Base-by-base conservation (phyloP, 2,113 vertebrate species). In the Columbina picui region DNA sequence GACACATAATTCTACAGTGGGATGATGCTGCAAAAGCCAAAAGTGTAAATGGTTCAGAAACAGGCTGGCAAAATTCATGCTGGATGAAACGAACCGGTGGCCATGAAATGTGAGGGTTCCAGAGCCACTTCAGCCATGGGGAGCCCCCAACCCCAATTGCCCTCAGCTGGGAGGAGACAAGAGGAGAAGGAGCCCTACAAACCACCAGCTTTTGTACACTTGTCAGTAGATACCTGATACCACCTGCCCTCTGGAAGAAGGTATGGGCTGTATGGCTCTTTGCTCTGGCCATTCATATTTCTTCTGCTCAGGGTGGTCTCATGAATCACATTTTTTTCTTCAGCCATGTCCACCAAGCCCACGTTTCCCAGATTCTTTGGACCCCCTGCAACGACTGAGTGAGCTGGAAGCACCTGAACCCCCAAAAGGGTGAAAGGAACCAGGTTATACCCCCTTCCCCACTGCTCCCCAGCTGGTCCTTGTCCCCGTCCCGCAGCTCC, bases 111-210 rank as follows among this genome's bases (percentile, higher is more conserved):
- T 18, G 38, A 27, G 17, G 70, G 41, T 29, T n/a, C 41, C 41
- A 23, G 36, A 52, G 30, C 38, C 14, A 5, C 49, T 49, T 56
- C 34, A 64, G 63, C 55, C 36, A 4, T 1, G 10, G 55, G 38
- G 29, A 34, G 8, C 4, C 34, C 26, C 20, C 25, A 56, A 1
- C 7, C 32, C 21, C 0, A 0, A 6, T 0, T 38, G 32, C 18
- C 56, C 30, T 43, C 47, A 65, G 1, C 25, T 30, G 29, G 50
- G 67, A 71, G 29, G 29, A 47, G 39, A 14, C 6, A 34, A 45
- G 20, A 39, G 71, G 25, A 67, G 29, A 65, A 53, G 43, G 22
- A 86, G 11, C 39, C 6, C 49, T 18, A 10, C 27, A 65, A 39
- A 30, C 36, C 69, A 64, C 41, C 43, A 69, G 20, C 34, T 59